Evolutionary conservation across 2,888 invertebrate species (phyloP).

Genomic region (Chrysodeixis includens): DNA sequence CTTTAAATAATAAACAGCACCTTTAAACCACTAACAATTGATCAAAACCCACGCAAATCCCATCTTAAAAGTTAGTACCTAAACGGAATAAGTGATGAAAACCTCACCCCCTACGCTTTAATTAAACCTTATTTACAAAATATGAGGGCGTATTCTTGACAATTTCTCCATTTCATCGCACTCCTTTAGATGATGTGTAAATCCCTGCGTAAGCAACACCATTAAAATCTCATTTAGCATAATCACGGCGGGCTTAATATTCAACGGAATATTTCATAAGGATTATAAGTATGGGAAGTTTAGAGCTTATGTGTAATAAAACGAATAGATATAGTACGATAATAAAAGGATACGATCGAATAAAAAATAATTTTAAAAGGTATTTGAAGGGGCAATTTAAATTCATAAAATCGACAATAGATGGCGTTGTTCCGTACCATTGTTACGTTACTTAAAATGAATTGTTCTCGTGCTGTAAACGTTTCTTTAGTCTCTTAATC

Average conservation of each 20-base stretch:
- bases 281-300: not conserved
- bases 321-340: not conserved
- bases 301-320: not conserved
- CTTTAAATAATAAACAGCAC: too few relatives aligned
- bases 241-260: constrained; percentile 32
- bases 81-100: not conserved
- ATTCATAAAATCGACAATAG: not conserved
- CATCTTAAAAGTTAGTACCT: not conserved
- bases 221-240: constrained; percentile 52
- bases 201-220: constrained; percentile 24
- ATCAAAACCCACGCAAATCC: not conserved
- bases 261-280: constrained; percentile 17
- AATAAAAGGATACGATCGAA: not conserved
- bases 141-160: constrained; percentile 18
- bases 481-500: too few relatives aligned
- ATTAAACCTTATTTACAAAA: constrained; percentile 31
- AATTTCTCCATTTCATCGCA: constrained; percentile 54
- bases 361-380: too few relatives aligned
- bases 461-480: too few relatives aligned
- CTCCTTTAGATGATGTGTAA: constrained; percentile 33
- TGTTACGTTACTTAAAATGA: not conserved
- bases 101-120: not conserved
- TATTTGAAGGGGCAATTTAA: too few relatives aligned
- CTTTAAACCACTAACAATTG: too few relatives aligned
- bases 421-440: not conserved